These are phyloP conservation scores for Tricholauxania praeusta DNA, from an alignment of 2,888 invertebrate species.

Conservation along the genomic window DNA sequence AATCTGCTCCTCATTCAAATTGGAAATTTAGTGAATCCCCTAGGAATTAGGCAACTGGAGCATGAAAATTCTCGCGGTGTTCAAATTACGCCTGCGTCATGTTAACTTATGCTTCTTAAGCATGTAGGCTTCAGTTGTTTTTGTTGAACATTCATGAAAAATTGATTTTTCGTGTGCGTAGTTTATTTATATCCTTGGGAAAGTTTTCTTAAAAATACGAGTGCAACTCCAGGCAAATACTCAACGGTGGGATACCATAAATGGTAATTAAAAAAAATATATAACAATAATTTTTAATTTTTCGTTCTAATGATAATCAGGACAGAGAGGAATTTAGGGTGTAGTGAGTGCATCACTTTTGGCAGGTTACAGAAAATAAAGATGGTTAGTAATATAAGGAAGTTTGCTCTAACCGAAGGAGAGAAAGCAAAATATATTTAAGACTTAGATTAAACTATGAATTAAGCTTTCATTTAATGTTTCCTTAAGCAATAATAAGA, in stretches of 20 bases:
- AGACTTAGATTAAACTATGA: too few species aligned
- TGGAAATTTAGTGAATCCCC: slow-evolving; percentile 45
- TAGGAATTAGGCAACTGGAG: slow-evolving; percentile 30
- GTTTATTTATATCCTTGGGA: slow-evolving; percentile 59
- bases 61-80: slow-evolving; percentile 58
- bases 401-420: background rate
- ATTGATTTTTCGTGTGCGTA: slow-evolving; percentile 42
- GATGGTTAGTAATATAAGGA: background rate
- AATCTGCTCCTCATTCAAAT: slow-evolving; percentile 51
- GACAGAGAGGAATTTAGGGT: background rate
- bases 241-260: background rate
- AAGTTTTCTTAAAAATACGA: slow-evolving; percentile 36
- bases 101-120: slow-evolving; percentile 2
- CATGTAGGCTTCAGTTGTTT: slow-evolving; percentile 12
- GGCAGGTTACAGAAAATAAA: background rate
- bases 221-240: background rate
- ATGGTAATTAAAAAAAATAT: background rate
- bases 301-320: background rate
- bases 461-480: too few species aligned
- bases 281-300: background rate
- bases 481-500: too few species aligned
- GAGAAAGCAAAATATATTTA: too few species aligned
- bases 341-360: background rate
- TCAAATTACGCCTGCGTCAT: slow-evolving; percentile 55
- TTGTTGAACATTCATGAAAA: slow-evolving; percentile 11